Conservation (phyloP, 2,797 vertebrate genomes). For the Channallabes apus region DNA sequence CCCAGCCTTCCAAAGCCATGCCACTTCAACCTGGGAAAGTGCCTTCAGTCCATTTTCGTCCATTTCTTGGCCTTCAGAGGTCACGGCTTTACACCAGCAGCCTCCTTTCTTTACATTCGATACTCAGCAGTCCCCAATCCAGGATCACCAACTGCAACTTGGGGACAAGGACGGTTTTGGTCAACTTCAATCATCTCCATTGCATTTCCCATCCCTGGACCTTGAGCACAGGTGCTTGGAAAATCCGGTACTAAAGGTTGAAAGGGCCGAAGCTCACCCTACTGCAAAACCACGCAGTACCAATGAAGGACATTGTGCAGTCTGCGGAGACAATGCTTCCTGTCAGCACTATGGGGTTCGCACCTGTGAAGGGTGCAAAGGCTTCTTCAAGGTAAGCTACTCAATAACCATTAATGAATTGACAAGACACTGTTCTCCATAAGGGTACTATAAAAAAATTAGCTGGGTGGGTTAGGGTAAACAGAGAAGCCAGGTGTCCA, state of each 20-base stretch:
- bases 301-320: constrained; percentile 87
- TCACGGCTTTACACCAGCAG: constrained; percentile 74
- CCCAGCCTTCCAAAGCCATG: constrained; percentile 81
- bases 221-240: constrained; percentile 74
- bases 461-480: neutral
- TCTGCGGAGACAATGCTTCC: constrained; percentile 93
- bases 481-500: too few relatives aligned
- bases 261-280: constrained; percentile 55
- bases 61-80: constrained; percentile 79
- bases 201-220: constrained; percentile 75
- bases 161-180: constrained; percentile 66
- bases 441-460: neutral
- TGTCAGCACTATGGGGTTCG: constrained; percentile 97
- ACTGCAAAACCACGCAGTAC: constrained; percentile 76
- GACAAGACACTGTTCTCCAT: neutral
- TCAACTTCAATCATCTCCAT: constrained; percentile 63
- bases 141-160: constrained; percentile 63
- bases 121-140: constrained; percentile 67
- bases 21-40: constrained; percentile 83
- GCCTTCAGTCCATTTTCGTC: constrained; percentile 84
- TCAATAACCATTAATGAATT: neutral
- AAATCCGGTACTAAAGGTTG: constrained; percentile 69
- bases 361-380: constrained; percentile 91
- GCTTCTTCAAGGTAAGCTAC: constrained; percentile 81
- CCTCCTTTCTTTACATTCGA: constrained; percentile 81